Percentiles rank a stretch among this genome's conserved stretches.
These are phyloP conservation scores for Anthoptus insignis DNA, from an alignment of 2,888 invertebrate species.

Conservation along the genomic window DNA sequence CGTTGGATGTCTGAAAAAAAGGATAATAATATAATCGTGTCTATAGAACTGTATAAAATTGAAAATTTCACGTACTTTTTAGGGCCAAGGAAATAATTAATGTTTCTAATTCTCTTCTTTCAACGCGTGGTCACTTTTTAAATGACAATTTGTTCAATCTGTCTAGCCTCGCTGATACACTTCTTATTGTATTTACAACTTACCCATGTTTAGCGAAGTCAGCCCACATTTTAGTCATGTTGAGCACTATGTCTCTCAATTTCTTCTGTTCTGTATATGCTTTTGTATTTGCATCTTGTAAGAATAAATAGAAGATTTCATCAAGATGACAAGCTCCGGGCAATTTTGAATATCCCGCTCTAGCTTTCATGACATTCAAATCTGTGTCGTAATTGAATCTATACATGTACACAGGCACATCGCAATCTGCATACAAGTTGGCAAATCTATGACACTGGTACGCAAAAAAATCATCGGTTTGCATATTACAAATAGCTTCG, in stretches of 20 bases:
- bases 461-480: slow-evolving; percentile 51
- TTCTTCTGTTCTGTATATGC: slow-evolving; percentile 60
- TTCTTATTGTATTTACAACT: too few species aligned
- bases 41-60: too few species aligned
- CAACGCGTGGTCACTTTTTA: too few species aligned
- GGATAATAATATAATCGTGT: too few species aligned
- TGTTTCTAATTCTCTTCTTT: too few species aligned
- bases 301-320: slow-evolving; percentile 79
- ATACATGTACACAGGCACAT: slow-evolving; percentile 61
- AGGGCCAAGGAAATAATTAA: too few species aligned
- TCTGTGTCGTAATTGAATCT: slow-evolving; percentile 65
- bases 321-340: slow-evolving; percentile 80
- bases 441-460: slow-evolving; percentile 52
- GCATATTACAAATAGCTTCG: slow-evolving; percentile 43
- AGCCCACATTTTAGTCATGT: slow-evolving; percentile 75
- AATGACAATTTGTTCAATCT: slow-evolving; percentile 18
- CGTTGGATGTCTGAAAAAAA: slow-evolving; percentile 71
- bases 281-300: slow-evolving; percentile 63
- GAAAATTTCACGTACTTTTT: too few species aligned
- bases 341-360: slow-evolving; percentile 50
- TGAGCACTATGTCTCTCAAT: slow-evolving; percentile 61
- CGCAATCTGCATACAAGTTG: slow-evolving; percentile 45
- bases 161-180: too few species aligned
- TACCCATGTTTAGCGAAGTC: slow-evolving; percentile 80
- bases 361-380: slow-evolving; percentile 64